Percentiles rank a stretch among this genome's conserved stretches.
Conservation (phyloP, 2,888 invertebrate genomes). For the Amiota communis region DNA sequence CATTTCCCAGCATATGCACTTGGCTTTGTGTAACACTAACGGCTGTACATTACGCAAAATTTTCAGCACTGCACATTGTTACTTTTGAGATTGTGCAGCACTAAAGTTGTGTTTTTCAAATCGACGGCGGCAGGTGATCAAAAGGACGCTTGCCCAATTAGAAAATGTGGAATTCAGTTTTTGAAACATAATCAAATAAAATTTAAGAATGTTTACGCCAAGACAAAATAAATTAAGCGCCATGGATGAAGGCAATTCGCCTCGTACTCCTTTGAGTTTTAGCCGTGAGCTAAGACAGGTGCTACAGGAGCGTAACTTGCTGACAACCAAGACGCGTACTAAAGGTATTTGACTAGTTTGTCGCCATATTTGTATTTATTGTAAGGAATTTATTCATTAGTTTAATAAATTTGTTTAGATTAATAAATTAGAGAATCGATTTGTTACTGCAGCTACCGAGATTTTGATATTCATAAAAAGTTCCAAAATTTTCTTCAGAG, state of each 20-base stretch:
- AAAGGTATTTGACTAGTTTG: constrained; percentile 72
- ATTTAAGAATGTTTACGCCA: constrained; percentile 63
- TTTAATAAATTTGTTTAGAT: too few species aligned
- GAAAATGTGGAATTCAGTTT: not conserved
- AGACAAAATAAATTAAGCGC: constrained; percentile 50
- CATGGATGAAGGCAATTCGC: constrained; percentile 45
- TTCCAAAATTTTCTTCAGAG: too few species aligned
- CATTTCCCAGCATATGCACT: too few species aligned
- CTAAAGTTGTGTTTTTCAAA: constrained; percentile 14
- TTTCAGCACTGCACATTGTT: not conserved
- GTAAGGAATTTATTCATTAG: too few species aligned
- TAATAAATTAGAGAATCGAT: too few species aligned
- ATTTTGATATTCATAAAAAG: too few species aligned
- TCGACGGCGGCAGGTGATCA: not conserved
- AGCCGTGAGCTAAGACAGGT: constrained; percentile 78
- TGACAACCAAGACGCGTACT: constrained; percentile 77
- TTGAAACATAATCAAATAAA: not conserved
- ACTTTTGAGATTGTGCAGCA: not conserved
- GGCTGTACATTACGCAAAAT: too few species aligned
- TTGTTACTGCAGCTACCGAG: too few species aligned
- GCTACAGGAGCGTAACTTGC: constrained; percentile 77
- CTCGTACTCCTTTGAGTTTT: constrained; percentile 74
- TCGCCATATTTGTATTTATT: not conserved
- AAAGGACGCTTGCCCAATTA: constrained; percentile 11
- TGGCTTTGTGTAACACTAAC: too few species aligned